phyloP scores from a whole-genome alignment of 1,140 invertebrate genomes.

The Ostrea edulis region DNA sequence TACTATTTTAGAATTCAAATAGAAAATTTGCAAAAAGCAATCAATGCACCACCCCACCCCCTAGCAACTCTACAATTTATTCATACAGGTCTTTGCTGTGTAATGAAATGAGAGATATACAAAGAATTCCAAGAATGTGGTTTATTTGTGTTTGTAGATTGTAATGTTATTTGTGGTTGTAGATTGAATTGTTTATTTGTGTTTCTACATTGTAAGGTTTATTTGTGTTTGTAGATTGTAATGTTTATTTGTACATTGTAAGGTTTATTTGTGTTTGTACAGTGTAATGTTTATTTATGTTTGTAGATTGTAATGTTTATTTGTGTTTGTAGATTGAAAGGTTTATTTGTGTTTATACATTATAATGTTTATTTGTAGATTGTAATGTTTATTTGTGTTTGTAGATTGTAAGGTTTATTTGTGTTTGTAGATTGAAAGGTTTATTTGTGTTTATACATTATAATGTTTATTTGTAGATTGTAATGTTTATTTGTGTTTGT shows the following conservation, averaged over 20 bases:
- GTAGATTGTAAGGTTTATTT: constrained; percentile 76
- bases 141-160: constrained; percentile 69
- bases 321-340: constrained; percentile 73
- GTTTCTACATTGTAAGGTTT: no score
- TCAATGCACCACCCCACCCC: no score
- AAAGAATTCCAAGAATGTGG: no score
- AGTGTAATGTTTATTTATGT: constrained; percentile 78
- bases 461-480: constrained; percentile 71
- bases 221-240: constrained; percentile 72
- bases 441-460: no score
- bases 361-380: constrained; percentile 67
- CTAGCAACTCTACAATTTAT: no score
- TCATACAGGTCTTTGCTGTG: no score
- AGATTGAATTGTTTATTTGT: no score
- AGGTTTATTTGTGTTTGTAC: constrained; percentile 60
- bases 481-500: constrained; percentile 62
- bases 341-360: no score
- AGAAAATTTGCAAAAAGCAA: no score
- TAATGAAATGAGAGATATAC: no score
- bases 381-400: constrained; percentile 69
- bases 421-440: constrained; percentile 75
- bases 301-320: constrained; percentile 48
- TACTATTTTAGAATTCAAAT: no score
- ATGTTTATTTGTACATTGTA: no score
- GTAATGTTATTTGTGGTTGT: constrained; percentile 65